Percentiles rank a stretch among this genome's conserved stretches.
Evolutionary conservation across 2,113 vertebrate species (phyloP).

Genomic region (Eurypyga helias): DNA sequence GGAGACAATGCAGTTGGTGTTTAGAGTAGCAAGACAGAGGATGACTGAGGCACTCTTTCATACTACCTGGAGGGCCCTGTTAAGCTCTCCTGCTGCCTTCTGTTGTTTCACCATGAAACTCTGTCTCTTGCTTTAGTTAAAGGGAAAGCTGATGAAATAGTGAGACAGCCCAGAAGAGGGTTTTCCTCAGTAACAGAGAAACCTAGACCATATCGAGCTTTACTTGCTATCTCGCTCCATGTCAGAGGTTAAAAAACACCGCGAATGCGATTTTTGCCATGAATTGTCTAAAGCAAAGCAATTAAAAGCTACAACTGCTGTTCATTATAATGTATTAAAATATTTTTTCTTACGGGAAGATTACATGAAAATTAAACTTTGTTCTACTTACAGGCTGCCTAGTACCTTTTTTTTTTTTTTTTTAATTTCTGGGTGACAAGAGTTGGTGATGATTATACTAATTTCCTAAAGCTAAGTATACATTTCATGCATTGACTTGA

Average conservation of each 20-base stretch:
- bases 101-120: conserved; percentile 37
- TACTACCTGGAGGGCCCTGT: conserved; percentile 60
- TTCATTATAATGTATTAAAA: not conserved
- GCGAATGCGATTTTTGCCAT: not conserved
- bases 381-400: not conserved
- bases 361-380: not conserved
- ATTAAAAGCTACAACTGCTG: not conserved
- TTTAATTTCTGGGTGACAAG: not conserved
- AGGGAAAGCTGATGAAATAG: conserved; percentile 38
- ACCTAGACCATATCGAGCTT: not conserved
- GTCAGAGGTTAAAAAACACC: not conserved
- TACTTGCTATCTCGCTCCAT: not conserved
- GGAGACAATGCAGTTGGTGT: conserved; percentile 70
- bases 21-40: conserved; percentile 61
- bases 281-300: not conserved
- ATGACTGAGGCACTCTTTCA: conserved; percentile 67
- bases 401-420: not conserved
- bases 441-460: not conserved
- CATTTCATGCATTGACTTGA: conserved; percentile 7
- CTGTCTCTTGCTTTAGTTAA: conserved; percentile 39
- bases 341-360: not conserved
- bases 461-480: conserved; percentile 26
- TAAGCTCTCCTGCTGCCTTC: conserved; percentile 47
- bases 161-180: not conserved
- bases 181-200: not conserved